Evolutionary conservation across 2,113 vertebrate species (phyloP).

Genomic region (Laticauda colubrina): DNA sequence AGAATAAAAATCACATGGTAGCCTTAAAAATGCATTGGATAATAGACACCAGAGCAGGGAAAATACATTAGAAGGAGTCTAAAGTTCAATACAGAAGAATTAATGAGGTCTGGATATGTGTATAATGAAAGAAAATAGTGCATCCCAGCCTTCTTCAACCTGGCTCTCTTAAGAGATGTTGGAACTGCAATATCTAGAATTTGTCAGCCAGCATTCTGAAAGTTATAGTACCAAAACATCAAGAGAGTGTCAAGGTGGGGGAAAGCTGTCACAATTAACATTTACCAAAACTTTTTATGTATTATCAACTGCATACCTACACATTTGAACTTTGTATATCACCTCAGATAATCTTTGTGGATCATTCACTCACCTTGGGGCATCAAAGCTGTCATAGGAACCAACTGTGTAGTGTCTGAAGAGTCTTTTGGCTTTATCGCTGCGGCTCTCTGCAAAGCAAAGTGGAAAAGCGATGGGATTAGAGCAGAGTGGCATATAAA

Average conservation of each 20-base stretch:
- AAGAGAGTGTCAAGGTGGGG: neutral
- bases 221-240: neutral
- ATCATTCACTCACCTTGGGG: constrained; percentile 76
- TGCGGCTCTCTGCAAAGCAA: constrained; percentile 83
- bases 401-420: constrained; percentile 93
- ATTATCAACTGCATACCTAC: neutral
- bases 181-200: neutral
- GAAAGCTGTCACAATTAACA: neutral
- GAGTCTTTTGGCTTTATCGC: constrained; percentile 86
- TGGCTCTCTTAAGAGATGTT: neutral
- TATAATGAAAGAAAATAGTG: neutral
- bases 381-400: constrained; percentile 92
- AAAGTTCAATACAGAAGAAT: neutral
- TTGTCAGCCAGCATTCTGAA: neutral
- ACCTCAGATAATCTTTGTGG: too few species aligned
- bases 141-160: neutral
- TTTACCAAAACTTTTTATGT: too few species aligned
- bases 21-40: neutral
- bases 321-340: neutral
- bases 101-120: neutral
- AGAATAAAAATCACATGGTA: neutral
- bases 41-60: neutral
- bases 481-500: neutral
- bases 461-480: constrained; percentile 3
- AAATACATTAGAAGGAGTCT: neutral